phyloP scores from a whole-genome alignment of 2,113 vertebrate species.

The Monarcha castaneiventris region DNA sequence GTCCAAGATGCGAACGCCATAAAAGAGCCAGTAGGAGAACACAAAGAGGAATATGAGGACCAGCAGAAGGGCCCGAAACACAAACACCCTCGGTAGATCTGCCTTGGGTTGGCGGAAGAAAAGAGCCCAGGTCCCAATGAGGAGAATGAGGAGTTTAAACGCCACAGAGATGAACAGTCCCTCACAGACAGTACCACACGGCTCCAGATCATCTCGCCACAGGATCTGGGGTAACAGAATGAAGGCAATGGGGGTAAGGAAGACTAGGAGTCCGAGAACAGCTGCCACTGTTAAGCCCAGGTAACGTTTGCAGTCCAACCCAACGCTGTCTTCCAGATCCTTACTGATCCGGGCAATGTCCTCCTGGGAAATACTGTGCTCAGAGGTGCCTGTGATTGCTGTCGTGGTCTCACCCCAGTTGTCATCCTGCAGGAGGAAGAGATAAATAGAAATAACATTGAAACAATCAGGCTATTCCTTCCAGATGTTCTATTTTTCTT shows the following conservation, averaged over 20 bases:
- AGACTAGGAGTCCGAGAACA: conserved; percentile 82
- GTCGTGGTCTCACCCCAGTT: conserved; percentile 99
- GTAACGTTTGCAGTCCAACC: conserved; percentile 81
- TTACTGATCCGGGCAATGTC: conserved; percentile 93
- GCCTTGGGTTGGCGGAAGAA: conserved; percentile 85
- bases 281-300: conserved; percentile 81
- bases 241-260: conserved; percentile 90
- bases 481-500: neutral
- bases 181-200: conserved; percentile 90
- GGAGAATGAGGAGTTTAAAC: conserved; percentile 93
- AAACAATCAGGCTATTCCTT: neutral
- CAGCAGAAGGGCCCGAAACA: conserved; percentile 87
- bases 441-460: neutral
- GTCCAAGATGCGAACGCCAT: conserved; percentile 92
- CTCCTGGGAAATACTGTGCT: conserved; percentile 96
- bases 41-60: conserved; percentile 91
- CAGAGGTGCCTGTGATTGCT: conserved; percentile 92
- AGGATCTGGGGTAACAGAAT: conserved; percentile 87
- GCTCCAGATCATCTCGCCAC: conserved; percentile 87
- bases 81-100: conserved; percentile 85
- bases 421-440: conserved; percentile 83
- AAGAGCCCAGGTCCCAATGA: conserved; percentile 91
- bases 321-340: conserved; percentile 87
- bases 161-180: conserved; percentile 94
- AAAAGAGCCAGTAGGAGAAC: conserved; percentile 97